Percentiles rank a stretch among this genome's conserved stretches.
These are phyloP conservation scores for Galleria mellonella DNA, from an alignment of 1,140 invertebrate species.

Conservation along the genomic window DNA sequence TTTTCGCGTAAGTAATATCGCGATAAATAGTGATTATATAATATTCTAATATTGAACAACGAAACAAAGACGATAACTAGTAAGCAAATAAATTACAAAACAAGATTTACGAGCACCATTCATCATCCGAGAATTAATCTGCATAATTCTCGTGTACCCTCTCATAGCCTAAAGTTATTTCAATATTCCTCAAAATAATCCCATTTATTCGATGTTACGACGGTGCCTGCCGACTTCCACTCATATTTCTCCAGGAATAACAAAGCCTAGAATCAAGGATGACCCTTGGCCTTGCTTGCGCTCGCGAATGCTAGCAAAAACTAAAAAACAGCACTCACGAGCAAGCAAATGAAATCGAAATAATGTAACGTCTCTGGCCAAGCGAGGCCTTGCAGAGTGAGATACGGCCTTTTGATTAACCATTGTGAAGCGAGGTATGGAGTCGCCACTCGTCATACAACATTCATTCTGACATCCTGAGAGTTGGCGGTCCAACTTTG, in stretches of 20 bases:
- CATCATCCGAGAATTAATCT: constrained; percentile 58
- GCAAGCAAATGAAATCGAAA: constrained; percentile 71
- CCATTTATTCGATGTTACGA: constrained; percentile 35
- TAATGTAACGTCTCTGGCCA: constrained; percentile 43
- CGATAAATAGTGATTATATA: too few relatives aligned
- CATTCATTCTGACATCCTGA: neutral
- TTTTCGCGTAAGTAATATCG: too few relatives aligned
- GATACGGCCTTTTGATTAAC: constrained; percentile 69
- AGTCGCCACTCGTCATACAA: constrained; percentile 18
- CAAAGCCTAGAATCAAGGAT: constrained; percentile 57
- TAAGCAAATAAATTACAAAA: constrained; percentile 37
- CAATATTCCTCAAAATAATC: constrained; percentile 61
- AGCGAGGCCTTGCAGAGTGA: constrained; percentile 17
- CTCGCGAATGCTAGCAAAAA: constrained; percentile 31
- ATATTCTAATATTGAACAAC: constrained; percentile 13
- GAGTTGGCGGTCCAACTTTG: neutral
- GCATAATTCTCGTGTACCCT: constrained; percentile 14
- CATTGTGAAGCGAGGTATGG: constrained; percentile 31
- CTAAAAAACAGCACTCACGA: constrained; percentile 52
- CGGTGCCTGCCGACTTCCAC: constrained; percentile 42
- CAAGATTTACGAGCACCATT: constrained; percentile 47
- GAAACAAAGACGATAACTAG: constrained; percentile 43
- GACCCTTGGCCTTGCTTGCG: constrained; percentile 39
- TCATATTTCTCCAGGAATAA: constrained; percentile 65
- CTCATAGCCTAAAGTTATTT: constrained; percentile 54